Percentiles rank a stretch among this genome's conserved stretches.
These are phyloP conservation scores for Geococcyx californianus DNA, from an alignment of 2,113 vertebrate genomes.

Conservation along the genomic window DNA sequence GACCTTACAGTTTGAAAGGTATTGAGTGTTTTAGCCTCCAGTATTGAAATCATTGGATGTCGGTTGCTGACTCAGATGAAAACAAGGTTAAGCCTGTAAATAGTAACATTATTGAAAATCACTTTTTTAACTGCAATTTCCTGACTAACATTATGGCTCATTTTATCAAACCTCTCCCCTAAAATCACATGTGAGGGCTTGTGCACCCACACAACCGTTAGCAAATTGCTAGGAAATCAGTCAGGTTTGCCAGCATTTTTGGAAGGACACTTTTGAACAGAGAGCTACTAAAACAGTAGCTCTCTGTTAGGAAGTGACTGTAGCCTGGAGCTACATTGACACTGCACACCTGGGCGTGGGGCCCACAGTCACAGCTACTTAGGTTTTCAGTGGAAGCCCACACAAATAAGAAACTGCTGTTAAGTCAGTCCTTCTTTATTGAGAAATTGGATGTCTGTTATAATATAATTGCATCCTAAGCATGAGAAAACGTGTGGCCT, in stretches of 20 bases:
- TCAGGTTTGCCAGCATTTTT: not conserved
- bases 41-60: constrained; percentile 31
- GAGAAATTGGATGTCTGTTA: not conserved
- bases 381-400: not conserved
- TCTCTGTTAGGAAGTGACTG: not conserved
- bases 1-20: constrained; percentile 50
- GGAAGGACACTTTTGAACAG: not conserved
- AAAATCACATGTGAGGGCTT: not conserved
- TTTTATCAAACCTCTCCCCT: not conserved
- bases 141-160: not conserved
- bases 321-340: not conserved
- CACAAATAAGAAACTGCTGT: not conserved
- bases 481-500: not conserved
- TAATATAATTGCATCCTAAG: not conserved
- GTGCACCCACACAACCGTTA: not conserved
- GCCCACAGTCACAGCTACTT: not conserved
- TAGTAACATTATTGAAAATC: constrained; percentile 58
- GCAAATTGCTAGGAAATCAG: not conserved
- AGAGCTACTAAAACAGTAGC: constrained; percentile 14
- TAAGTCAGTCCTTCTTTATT: not conserved
- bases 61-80: constrained; percentile 47
- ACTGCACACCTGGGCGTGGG: accelerated
- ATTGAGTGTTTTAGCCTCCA: constrained; percentile 51
- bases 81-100: constrained; percentile 61
- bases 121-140: constrained; percentile 32